These are phyloP conservation scores for Listrodromus nycthemerus DNA, from an alignment of 2,888 invertebrate genomes.

Conservation along the genomic window DNA sequence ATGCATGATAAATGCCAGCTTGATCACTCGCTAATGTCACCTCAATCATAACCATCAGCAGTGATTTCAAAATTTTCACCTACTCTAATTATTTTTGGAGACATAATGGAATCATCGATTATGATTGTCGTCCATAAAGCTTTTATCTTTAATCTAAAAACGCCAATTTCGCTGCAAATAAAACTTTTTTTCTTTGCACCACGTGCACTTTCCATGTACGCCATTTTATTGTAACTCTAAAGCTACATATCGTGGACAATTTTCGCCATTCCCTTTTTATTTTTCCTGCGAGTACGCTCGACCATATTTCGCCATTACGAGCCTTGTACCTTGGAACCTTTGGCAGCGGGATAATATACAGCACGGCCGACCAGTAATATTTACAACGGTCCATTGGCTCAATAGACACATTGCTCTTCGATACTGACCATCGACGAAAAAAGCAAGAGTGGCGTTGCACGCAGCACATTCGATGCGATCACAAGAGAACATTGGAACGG, in stretches of 20 bases:
- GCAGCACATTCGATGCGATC: background rate
- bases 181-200: background rate
- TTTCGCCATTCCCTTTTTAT: background rate
- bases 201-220: background rate
- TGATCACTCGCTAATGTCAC: no score
- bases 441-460: background rate
- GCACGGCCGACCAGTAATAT: background rate
- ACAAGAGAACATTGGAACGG: background rate
- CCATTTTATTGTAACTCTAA: background rate
- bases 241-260: background rate
- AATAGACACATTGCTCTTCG: background rate
- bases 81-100: no score
- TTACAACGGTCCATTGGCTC: conserved; percentile 10
- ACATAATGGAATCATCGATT: no score
- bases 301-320: background rate
- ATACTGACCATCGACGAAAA: background rate
- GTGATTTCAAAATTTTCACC: no score
- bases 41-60: no score
- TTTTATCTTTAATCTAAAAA: background rate
- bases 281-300: background rate
- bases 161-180: background rate
- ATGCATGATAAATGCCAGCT: no score
- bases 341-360: background rate
- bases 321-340: background rate
- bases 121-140: no score